Percentiles rank a stretch among this genome's conserved stretches.
Evolutionary conservation across 2,888 invertebrate genomes (phyloP).

Genomic region (Pandemis heparana): DNA sequence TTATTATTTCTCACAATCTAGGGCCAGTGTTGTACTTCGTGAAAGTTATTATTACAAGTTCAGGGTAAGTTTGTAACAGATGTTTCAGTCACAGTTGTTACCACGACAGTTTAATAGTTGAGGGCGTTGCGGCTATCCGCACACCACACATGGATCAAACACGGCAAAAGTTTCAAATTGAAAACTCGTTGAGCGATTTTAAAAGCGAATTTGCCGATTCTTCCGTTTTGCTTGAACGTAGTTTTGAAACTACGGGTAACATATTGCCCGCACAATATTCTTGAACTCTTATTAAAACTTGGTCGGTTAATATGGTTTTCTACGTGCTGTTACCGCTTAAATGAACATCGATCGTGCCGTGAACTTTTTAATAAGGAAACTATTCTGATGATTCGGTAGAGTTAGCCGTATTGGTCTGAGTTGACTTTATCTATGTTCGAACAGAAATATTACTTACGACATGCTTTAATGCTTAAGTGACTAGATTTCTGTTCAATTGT

Average conservation of each 20-base stretch:
- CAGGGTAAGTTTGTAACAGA: slow-evolving; percentile 21
- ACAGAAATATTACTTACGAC: too few relatives aligned
- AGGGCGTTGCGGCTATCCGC: slow-evolving; percentile 16
- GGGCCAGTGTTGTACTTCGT: slow-evolving; percentile 7
- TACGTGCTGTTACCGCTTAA: not conserved
- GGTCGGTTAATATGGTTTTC: not conserved
- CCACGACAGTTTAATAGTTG: slow-evolving; percentile 22
- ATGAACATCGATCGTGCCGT: not conserved
- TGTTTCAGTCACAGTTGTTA: slow-evolving; percentile 16
- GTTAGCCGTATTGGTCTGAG: too few relatives aligned
- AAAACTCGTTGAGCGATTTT: slow-evolving; percentile 16
- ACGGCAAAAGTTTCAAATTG: slow-evolving; percentile 15
- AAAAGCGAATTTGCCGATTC: not conserved
- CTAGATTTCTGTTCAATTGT: too few relatives aligned
- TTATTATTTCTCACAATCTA: slow-evolving; percentile 10
- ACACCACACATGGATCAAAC: slow-evolving; percentile 22
- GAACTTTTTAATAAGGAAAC: slow-evolving; percentile 1
- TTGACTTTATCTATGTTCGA: too few relatives aligned
- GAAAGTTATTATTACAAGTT: slow-evolving; percentile 20
- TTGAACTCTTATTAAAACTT: not conserved
- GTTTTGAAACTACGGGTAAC: not conserved
- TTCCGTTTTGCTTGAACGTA: not conserved
- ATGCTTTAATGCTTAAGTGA: too few relatives aligned
- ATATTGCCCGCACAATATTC: not conserved
- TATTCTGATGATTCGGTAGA: not conserved